Percentiles rank a stretch among this genome's conserved stretches.
These are phyloP conservation scores for Pagrus major DNA, from an alignment of 2,113 vertebrate genomes.

Conservation along the genomic window DNA sequence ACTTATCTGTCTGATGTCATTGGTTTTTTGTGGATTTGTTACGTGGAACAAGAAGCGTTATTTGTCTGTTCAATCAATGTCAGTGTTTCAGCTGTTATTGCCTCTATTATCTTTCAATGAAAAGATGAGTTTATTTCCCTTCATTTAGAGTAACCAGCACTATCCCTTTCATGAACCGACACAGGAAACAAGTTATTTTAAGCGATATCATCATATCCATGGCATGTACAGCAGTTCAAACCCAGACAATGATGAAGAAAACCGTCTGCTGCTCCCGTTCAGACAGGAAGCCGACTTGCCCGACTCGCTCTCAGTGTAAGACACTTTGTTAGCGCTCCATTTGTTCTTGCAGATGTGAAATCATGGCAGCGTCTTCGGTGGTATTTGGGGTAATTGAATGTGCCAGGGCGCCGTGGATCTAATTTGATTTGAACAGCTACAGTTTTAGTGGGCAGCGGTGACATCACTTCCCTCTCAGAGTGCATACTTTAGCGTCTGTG, in stretches of 20 bases:
- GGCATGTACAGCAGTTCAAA: slow-evolving; percentile 34
- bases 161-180: neutral
- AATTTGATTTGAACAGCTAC: slow-evolving; percentile 82
- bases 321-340: slow-evolving; percentile 63
- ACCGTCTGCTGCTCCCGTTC: slow-evolving; percentile 32
- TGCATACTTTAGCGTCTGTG: slow-evolving; percentile 77
- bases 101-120: neutral
- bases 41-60: neutral
- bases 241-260: slow-evolving; percentile 43
- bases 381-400: slow-evolving; percentile 78
- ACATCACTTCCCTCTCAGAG: slow-evolving; percentile 81
- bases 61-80: neutral
- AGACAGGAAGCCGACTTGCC: slow-evolving; percentile 56
- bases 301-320: slow-evolving; percentile 30
- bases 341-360: slow-evolving; percentile 69
- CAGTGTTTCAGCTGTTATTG: neutral
- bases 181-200: neutral
- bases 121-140: neutral
- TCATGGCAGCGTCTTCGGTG: slow-evolving; percentile 62
- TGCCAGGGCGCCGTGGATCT: slow-evolving; percentile 76
- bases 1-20: slow-evolving; percentile 29
- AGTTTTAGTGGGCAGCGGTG: slow-evolving; percentile 76
- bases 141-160: neutral
- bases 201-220: slow-evolving; percentile 17
- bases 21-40: slow-evolving; percentile 28